Base-by-base conservation (phyloP, 2,888 invertebrate genomes). In the Folsomia candida region DNA sequence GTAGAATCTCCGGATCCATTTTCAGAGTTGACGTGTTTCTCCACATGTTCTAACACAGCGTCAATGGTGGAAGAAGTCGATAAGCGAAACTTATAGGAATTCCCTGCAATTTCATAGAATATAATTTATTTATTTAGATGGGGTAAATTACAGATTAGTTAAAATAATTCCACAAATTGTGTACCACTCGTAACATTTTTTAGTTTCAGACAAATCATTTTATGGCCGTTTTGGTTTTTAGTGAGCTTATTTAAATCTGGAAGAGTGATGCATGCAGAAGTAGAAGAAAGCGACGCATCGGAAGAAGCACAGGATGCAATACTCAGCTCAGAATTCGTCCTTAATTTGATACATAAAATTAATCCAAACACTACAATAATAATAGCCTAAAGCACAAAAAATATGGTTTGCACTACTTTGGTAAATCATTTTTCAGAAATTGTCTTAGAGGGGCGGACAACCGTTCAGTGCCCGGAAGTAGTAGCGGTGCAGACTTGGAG, bases 151-250 rank as follows among this genome's bases (percentile, higher is more conserved):
- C 24, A n/a, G 54, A 51, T 26, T n/a, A 26, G 6, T 37, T 37
- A 37, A 14, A 37, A 14, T 9, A 37, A 54, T 27, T n/a, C n/a
- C n/a, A n/a, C n/a, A n/a, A n/a, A n/a, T n/a, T n/a, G n/a, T n/a
- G n/a, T n/a, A 74, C 74, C 74, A 58, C 20, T 74, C 27, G 25
- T 59, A 27, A 57, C 66, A 22, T 70, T 61, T 27, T 59, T 71
- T 2, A 74, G 57, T 66, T 74, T 74, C 6, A 74, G 29, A 18
- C 24, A 63, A 29, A 74, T 71, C n/a, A 71, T 63, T 66, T 74
- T 74, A 57, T 47, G 61, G 14, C 67, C 64, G 18, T 20, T 9
- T 11, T 59, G 14, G 14, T 37, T 4, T 37, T 37, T 37, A 14
- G 37, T 14, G 14, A n/a, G 26, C 22, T 25, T n/a, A 47, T n/a